Evolutionary conservation across 2,888 invertebrate species (phyloP), one percentile per base, ranked within the genome.

Genomic region (Drosophila affinis): DNA sequence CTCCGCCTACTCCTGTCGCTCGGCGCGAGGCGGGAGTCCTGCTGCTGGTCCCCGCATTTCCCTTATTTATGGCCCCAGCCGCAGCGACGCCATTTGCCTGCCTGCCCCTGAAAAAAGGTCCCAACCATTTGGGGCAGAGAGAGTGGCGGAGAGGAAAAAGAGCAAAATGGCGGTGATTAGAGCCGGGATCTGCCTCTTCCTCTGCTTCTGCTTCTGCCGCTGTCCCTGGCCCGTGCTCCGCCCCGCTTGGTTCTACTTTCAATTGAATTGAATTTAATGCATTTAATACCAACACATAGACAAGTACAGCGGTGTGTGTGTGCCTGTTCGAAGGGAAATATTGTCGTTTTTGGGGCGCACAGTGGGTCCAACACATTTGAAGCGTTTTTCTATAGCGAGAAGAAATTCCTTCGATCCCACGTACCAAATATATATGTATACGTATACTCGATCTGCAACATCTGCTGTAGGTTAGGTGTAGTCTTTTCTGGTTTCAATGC

Each of bases 111-210:
- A 39, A 51, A 55, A 54, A 61, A 18, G 64, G n/a, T 39, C 7
- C 39, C 5, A 5, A 24, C n/a, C 12, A 39, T 14, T 12, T 4
- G 5, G 24, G 17, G 12, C 12, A 0, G 10, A 4, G n/a, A 3
- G 32, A 34, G 5, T 2, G 0, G 14, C 14, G 17, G 32, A 32
- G 54, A 52, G 18, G 32, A 45, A 56, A 54, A 73, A 64, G 74
- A 62, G 71, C 76, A 80, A 84, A 81, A 85, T 87, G 72, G 79
- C 76, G 76, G 75, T 81, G 82, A 82, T 82, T 84, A 84, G 81
- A 62, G 76, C 70, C 65, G 67, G 61, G 45, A 17, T 48, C 55
- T 48, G 47, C 14, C 47, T n/a, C 46, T 39, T 14, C 39, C n/a
- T 0, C 39, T 39, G 5, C 14, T 21, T 18, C 14, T 2, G 3